Conservation (phyloP, 2,797 vertebrate species). For the Coreius guichenoti region DNA sequence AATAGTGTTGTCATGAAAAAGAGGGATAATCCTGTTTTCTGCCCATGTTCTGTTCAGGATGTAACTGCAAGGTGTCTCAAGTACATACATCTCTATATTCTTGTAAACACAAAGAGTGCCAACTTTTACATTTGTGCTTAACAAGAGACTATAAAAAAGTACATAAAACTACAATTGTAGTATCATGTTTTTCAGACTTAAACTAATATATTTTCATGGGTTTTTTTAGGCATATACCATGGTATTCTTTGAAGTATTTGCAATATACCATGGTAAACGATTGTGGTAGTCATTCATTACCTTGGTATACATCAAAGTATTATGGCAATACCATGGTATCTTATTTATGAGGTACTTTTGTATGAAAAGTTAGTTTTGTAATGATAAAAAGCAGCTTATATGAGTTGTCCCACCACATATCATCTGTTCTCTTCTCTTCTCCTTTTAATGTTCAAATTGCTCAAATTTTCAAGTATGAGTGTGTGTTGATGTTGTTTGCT, state of each 20-base stretch:
- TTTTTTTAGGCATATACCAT: not conserved
- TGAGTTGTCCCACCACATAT: not conserved
- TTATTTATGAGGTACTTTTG: not conserved
- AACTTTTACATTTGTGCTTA: not conserved
- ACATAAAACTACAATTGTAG: not conserved
- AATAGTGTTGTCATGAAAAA: constrained; percentile 16
- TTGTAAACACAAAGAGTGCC: not conserved
- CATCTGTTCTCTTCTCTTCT: not conserved
- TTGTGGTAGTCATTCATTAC: not conserved
- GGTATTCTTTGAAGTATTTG: not conserved
- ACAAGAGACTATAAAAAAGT: not conserved
- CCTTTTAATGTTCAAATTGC: not conserved
- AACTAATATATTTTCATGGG: not conserved
- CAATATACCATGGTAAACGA: not conserved
- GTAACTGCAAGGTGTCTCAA: constrained; percentile 2
- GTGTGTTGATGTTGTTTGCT: not conserved
- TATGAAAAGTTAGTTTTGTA: not conserved
- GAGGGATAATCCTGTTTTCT: constrained; percentile 27
- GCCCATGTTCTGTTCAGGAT: not conserved
- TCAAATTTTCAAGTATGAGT: not conserved
- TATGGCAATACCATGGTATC: not conserved
- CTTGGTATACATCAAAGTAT: not conserved
- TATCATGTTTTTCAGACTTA: not conserved
- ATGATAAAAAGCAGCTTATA: not conserved
- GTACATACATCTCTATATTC: not conserved